Evolutionary conservation across 2,888 invertebrate genomes (phyloP).

Genomic region (Cantharis lateralis): DNA sequence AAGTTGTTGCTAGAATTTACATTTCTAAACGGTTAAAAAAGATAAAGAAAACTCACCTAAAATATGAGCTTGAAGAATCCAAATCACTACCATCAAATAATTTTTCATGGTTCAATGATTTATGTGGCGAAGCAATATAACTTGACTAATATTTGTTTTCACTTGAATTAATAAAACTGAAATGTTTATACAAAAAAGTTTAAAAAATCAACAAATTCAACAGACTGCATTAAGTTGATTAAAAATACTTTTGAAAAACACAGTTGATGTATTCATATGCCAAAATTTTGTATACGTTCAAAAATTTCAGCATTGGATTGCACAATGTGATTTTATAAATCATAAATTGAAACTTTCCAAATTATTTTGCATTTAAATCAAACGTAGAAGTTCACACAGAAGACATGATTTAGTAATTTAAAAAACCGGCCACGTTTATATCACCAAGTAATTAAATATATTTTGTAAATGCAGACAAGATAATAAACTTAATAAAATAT

Average conservation of each 20-base stretch:
- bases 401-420: constrained; percentile 20
- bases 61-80: constrained; percentile 17
- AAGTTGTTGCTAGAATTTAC: background rate
- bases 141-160: background rate
- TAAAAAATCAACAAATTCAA: constrained; percentile 22
- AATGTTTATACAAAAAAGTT: constrained; percentile 13
- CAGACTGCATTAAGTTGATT: constrained; percentile 28
- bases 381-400: constrained; percentile 17
- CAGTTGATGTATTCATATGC: constrained; percentile 24
- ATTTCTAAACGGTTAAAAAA: background rate
- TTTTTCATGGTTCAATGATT: constrained; percentile 27
- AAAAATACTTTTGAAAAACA: constrained; percentile 12
- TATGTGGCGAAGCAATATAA: constrained; percentile 3
- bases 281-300: constrained; percentile 26
- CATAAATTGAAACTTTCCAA: constrained; percentile 22
- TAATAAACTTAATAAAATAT: constrained; percentile 22
- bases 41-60: constrained; percentile 17
- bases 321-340: constrained; percentile 14
- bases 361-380: constrained; percentile 15
- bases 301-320: constrained; percentile 11
- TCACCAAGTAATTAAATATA: constrained; percentile 12
- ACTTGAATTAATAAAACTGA: constrained; percentile 1
- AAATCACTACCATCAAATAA: constrained; percentile 18
- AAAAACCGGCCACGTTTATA: constrained; percentile 16
- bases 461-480: constrained; percentile 9